phyloP scores from a whole-genome alignment of 2,888 invertebrate genomes.

The Sinopyrophorus schimmeli region DNA sequence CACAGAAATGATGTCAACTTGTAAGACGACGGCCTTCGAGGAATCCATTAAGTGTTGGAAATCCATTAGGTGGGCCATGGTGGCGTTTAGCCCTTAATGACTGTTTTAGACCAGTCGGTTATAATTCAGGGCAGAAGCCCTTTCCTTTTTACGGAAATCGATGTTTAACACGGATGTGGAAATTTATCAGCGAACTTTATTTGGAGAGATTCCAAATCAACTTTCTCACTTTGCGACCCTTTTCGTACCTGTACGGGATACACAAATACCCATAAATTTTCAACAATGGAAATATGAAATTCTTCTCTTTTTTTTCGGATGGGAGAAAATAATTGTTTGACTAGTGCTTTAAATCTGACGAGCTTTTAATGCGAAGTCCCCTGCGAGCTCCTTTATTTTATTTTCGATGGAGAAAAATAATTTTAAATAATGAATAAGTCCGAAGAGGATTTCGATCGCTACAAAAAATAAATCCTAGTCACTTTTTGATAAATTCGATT shows the following conservation, averaged over 20 bases:
- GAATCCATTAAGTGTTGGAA: conserved; percentile 34
- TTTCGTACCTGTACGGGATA: conserved; percentile 11
- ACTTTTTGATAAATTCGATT: no score
- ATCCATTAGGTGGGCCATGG: conserved; percentile 34
- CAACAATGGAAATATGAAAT: no score
- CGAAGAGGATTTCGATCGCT: no score
- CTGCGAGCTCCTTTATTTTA: no score
- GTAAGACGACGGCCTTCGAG: conserved; percentile 8
- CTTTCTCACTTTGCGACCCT: conserved; percentile 18
- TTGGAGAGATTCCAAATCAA: conserved; percentile 22
- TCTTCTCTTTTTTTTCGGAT: no score
- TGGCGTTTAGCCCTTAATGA: conserved; percentile 35
- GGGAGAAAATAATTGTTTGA: no score
- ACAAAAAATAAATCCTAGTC: no score
- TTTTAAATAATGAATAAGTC: no score
- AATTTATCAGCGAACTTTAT: conserved; percentile 26
- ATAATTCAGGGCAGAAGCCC: conserved; percentile 28
- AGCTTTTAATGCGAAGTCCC: no score
- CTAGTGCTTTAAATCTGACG: no score
- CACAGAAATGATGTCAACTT: background rate
- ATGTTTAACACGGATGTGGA: conserved; percentile 31
- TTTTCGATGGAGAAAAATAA: no score
- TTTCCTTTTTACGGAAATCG: conserved; percentile 23
- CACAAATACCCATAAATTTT: no score
- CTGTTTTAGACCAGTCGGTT: conserved; percentile 28